Conservation (phyloP, 2,888 invertebrate species). For the Eupeodes luniger region DNA sequence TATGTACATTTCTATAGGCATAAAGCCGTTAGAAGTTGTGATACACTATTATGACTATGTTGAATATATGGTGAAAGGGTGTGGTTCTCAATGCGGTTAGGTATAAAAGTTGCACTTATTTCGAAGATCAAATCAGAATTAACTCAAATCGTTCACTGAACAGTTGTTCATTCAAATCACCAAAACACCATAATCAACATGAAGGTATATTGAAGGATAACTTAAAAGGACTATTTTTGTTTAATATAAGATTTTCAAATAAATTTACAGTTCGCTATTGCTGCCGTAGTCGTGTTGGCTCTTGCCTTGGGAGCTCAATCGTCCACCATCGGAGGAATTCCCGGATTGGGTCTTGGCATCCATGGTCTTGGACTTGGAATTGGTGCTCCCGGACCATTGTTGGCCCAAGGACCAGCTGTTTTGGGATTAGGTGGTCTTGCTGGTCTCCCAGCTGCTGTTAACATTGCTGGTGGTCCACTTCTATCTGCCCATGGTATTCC, state of each 20-base stretch:
- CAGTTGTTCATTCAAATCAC: slow-evolving; percentile 58
- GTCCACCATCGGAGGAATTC: slow-evolving; percentile 79
- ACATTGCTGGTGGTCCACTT: slow-evolving; percentile 66
- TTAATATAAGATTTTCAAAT: not conserved
- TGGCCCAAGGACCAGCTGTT: slow-evolving; percentile 71
- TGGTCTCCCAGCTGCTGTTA: slow-evolving; percentile 78
- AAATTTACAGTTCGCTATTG: slow-evolving; percentile 79
- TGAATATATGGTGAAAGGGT: slow-evolving; percentile 45
- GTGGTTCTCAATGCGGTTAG: slow-evolving; percentile 30
- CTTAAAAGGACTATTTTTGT: not conserved
- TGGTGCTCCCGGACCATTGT: slow-evolving; percentile 76
- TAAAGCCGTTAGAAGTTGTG: not conserved
- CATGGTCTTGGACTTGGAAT: slow-evolving; percentile 37
- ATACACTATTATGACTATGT: not conserved
- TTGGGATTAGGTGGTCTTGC: slow-evolving; percentile 77
- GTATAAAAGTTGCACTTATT: slow-evolving; percentile 68
- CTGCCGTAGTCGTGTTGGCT: slow-evolving; percentile 81
- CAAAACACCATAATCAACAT: slow-evolving; percentile 59
- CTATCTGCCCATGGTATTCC: slow-evolving; percentile 77
- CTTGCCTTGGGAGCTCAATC: slow-evolving; percentile 82
- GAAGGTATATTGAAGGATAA: slow-evolving; percentile 48
- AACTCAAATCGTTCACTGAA: slow-evolving; percentile 59
- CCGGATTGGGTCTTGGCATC: slow-evolving; percentile 66
- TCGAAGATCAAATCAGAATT: slow-evolving; percentile 62
- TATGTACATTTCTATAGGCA: no score